Evolutionary conservation across 2,888 invertebrate species (phyloP).

Genomic region (Drosophila formosana): DNA sequence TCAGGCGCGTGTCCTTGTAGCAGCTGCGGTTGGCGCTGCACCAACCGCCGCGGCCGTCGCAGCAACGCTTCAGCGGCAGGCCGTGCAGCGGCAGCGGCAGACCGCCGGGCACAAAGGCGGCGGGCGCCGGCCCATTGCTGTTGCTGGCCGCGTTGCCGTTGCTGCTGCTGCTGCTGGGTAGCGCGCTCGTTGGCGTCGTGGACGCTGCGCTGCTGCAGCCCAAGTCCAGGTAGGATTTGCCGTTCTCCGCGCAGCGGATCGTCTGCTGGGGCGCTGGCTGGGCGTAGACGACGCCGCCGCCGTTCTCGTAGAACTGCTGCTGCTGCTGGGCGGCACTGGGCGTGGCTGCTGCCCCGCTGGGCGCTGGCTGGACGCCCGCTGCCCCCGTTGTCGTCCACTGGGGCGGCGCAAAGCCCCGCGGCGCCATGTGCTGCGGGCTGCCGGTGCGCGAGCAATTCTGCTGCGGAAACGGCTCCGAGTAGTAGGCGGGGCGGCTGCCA

Average conservation of each 20-base stretch:
- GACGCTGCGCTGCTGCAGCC: slow-evolving; percentile 87
- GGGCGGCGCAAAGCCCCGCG: slow-evolving; percentile 72
- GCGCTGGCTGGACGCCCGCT: slow-evolving; percentile 20
- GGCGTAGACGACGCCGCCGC: slow-evolving; percentile 66
- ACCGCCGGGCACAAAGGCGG: slow-evolving; percentile 55
- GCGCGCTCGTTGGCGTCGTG: slow-evolving; percentile 34
- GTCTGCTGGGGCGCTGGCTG: slow-evolving; percentile 93
- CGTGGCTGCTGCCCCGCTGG: slow-evolving; percentile 22
- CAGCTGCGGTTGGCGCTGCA: slow-evolving; percentile 91
- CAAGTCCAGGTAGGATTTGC: slow-evolving; percentile 94
- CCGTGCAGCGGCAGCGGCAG: slow-evolving; percentile 74
- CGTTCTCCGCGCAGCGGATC: slow-evolving; percentile 94
- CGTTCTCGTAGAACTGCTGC: slow-evolving; percentile 69
- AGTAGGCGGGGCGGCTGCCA: slow-evolving; percentile 83
- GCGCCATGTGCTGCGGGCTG: slow-evolving; percentile 86
- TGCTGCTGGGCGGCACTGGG: slow-evolving; percentile 52
- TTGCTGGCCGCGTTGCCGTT: background rate
- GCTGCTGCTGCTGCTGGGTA: slow-evolving; percentile 26
- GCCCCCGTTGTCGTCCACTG: slow-evolving; percentile 69
- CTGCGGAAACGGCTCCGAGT: slow-evolving; percentile 85
- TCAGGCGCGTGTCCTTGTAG: slow-evolving; percentile 93
- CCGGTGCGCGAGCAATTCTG: slow-evolving; percentile 85
- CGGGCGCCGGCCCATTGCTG: slow-evolving; percentile 17
- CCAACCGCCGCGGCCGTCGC: slow-evolving; percentile 89
- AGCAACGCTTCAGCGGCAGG: slow-evolving; percentile 86